These are phyloP conservation scores for Tolmerus cingulatus DNA, from an alignment of 2,888 invertebrate genomes.

Conservation along the genomic window DNA sequence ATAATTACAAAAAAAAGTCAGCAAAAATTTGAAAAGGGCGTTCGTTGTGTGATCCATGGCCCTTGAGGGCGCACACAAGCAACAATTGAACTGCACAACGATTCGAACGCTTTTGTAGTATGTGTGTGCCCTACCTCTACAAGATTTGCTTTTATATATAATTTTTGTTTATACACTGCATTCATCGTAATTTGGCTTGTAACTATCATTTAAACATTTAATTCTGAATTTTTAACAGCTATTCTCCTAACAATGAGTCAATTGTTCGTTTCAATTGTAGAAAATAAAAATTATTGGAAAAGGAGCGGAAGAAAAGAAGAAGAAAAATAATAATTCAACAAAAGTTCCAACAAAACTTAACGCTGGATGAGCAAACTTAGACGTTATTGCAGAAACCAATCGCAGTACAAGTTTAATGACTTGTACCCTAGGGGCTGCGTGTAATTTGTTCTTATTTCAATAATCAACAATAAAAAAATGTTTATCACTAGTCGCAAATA, in stretches of 20 bases:
- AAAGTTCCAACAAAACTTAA: slow-evolving; percentile 33
- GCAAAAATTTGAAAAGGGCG: slow-evolving; percentile 3
- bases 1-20: slow-evolving; percentile 24
- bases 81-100: background rate
- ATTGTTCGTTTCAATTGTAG: background rate
- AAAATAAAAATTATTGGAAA: background rate
- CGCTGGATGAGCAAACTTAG: background rate
- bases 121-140: background rate
- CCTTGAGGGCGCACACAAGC: background rate
- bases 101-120: background rate
- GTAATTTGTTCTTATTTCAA: slow-evolving; percentile 31
- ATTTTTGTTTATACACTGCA: background rate
- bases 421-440: background rate
- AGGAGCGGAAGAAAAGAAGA: background rate
- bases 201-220: slow-evolving; percentile 7
- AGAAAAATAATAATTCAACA: slow-evolving; percentile 21
- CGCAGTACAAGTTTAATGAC: background rate
- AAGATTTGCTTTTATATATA: background rate
- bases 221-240: background rate
- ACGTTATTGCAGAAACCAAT: background rate
- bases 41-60: slow-evolving; percentile 22
- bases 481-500: slow-evolving; percentile 28
- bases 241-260: slow-evolving; percentile 6
- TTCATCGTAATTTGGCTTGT: slow-evolving; percentile 1
- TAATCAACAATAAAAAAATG: slow-evolving; percentile 37